Base-by-base conservation (phyloP, 2,888 invertebrate species). In the Geophilus truncorum region DNA sequence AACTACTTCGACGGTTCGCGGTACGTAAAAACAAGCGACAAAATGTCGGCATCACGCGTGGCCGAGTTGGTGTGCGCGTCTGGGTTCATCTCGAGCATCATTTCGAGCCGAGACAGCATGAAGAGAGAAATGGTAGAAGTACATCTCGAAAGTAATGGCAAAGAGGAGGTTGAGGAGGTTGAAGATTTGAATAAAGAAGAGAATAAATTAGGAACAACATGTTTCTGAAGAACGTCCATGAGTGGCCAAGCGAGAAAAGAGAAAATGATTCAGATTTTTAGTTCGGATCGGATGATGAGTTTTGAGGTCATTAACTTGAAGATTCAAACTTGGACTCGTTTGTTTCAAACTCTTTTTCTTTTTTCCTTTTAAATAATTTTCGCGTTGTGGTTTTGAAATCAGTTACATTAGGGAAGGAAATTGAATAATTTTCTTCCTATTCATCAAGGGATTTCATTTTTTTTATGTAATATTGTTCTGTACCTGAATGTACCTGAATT, bases 251-350 rank as follows among this genome's bases (percentile, higher is more conserved):
- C 57, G 21, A 62, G 18, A 62, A 62, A 62, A 62, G 57, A 62
- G 57, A 62, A 62, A 62, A 62, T 62, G 57, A 62, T 21, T 62
- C 57, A 62, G 57, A 62, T n/a, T 62, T n/a, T 62, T 23, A 23
- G 57, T 62, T 62, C 57, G 57, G 57, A 62, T 62, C 57, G 57
- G 57, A 62, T 62, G 57, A 62, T 62, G 57, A 62, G 21, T 62
- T 62, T 62, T 62, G 57, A 62, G 57, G 57, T 62, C 57, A 62
- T 62, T 62, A 62, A 62, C 57, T 62, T 62, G 21, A 18, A 18
- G n/a, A n/a, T 62, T 10, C 23, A 40, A 40, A 40, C 40, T 6
- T 40, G 21, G 18, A 62, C 57, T 62, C n/a, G n/a, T n/a, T n/a
- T n/a, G n/a, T n/a, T n/a, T n/a, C n/a, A n/a, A 23, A 62, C 21